These are phyloP conservation scores for Piprites chloris DNA, from an alignment of 2,113 vertebrate species.

Conservation along the genomic window DNA sequence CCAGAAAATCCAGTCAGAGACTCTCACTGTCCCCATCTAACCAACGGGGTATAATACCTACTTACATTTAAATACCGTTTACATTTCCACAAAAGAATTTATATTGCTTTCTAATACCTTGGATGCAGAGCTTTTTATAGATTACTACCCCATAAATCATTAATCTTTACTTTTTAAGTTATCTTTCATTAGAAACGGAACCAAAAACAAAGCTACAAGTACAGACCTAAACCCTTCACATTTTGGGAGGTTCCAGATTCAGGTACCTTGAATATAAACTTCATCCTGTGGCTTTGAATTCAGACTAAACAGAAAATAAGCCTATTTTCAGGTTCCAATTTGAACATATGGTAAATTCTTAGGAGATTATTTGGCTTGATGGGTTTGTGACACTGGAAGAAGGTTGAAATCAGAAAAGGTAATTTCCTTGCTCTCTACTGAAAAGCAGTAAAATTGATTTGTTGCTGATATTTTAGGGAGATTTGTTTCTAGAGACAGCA, in stretches of 20 bases:
- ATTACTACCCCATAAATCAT: not conserved
- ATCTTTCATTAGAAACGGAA: slow-evolving; percentile 13
- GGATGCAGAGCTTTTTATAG: slow-evolving; percentile 33
- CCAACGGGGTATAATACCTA: slow-evolving; percentile 19
- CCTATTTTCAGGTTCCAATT: not conserved
- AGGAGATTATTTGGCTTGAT: slow-evolving; percentile 5
- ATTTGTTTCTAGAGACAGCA: slow-evolving; percentile 11
- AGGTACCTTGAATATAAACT: not conserved
- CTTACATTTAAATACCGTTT: slow-evolving; percentile 29
- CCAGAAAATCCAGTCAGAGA: slow-evolving; percentile 28
- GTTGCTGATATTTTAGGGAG: slow-evolving; percentile 24
- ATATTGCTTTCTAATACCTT: slow-evolving; percentile 47
- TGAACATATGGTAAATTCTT: slow-evolving; percentile 37
- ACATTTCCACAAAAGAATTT: slow-evolving; percentile 58
- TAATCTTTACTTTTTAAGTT: slow-evolving; percentile 24
- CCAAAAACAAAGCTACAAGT: slow-evolving; percentile 9
- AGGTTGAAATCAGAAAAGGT: slow-evolving; percentile 8
- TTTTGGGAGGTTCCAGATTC: slow-evolving; percentile 34
- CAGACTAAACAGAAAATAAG: slow-evolving; percentile 18
- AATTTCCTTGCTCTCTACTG: slow-evolving; percentile 15
- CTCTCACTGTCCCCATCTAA: slow-evolving; percentile 19
- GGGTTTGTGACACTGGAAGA: not conserved
- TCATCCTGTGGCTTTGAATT: slow-evolving; percentile 8
- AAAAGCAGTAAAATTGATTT: slow-evolving; percentile 38
- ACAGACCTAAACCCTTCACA: not conserved